phyloP scores from a whole-genome alignment of 2,113 vertebrate genomes.

The Brachypodius melanocephalos region DNA sequence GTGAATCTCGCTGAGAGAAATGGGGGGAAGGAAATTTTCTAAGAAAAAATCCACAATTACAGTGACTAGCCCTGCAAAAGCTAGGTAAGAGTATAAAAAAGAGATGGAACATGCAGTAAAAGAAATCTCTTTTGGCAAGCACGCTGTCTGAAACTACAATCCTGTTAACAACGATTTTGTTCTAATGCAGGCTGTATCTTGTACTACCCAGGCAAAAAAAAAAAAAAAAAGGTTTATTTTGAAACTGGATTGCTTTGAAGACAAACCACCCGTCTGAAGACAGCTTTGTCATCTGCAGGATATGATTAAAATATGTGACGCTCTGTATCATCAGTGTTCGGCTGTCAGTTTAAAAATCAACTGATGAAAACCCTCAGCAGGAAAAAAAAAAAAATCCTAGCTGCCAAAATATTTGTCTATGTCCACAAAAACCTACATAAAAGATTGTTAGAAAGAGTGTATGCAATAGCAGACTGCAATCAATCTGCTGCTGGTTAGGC shows the following conservation, averaged over 20 bases:
- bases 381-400: not conserved
- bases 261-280: not conserved
- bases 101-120: not conserved
- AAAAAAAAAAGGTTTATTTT: not conserved
- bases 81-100: not conserved
- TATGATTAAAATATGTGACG: not conserved
- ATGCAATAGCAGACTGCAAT: not conserved
- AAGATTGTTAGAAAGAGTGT: not conserved
- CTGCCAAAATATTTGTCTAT: not conserved
- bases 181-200: not conserved
- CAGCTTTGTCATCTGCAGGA: not conserved
- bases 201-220: not conserved
- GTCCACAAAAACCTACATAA: not conserved
- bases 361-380: not conserved
- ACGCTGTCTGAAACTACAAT: not conserved
- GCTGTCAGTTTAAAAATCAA: slow-evolving; percentile 44
- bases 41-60: not conserved
- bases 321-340: not conserved
- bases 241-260: not conserved
- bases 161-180: fast-evolving
- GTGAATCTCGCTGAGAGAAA: not conserved
- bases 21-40: not conserved
- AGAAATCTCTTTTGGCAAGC: not conserved
- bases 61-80: not conserved
- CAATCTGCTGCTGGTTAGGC: not conserved